Conservation (phyloP, 2,113 vertebrate species). For the Sceloporus tristichus region DNA sequence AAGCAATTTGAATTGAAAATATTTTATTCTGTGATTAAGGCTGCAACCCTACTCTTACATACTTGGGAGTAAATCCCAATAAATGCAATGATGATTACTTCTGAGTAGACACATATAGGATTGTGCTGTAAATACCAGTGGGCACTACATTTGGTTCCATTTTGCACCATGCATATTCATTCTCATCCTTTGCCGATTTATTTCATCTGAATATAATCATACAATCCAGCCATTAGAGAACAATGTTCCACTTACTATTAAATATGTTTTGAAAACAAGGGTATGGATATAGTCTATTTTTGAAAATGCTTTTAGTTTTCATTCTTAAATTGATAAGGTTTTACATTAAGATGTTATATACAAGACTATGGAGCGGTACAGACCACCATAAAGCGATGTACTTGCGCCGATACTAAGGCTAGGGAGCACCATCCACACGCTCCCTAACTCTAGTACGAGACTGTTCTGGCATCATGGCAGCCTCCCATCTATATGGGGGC, state of each 20-base stretch:
- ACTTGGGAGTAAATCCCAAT: background rate
- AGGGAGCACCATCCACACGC: too few species aligned
- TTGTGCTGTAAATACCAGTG: constrained; percentile 51
- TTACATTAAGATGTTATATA: background rate
- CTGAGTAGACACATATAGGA: background rate
- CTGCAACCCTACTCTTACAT: background rate
- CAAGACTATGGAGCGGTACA: background rate
- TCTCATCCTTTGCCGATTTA: constrained; percentile 62
- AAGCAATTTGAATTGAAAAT: constrained; percentile 58
- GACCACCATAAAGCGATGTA: too few species aligned
- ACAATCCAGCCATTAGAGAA: background rate
- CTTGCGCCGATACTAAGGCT: too few species aligned
- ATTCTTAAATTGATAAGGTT: background rate
- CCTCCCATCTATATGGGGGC: too few species aligned
- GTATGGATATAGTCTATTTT: background rate
- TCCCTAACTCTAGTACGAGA: too few species aligned
- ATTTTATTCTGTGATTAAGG: constrained; percentile 62
- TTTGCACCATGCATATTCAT: constrained; percentile 70
- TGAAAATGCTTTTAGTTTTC: background rate
- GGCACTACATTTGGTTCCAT: constrained; percentile 61
- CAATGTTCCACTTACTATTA: background rate
- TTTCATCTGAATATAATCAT: constrained; percentile 67
- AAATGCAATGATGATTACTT: background rate
- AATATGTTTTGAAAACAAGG: background rate
- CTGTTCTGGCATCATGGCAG: too few species aligned